These are phyloP conservation scores for Carcina quercana DNA, from an alignment of 2,888 invertebrate species.

Conservation along the genomic window DNA sequence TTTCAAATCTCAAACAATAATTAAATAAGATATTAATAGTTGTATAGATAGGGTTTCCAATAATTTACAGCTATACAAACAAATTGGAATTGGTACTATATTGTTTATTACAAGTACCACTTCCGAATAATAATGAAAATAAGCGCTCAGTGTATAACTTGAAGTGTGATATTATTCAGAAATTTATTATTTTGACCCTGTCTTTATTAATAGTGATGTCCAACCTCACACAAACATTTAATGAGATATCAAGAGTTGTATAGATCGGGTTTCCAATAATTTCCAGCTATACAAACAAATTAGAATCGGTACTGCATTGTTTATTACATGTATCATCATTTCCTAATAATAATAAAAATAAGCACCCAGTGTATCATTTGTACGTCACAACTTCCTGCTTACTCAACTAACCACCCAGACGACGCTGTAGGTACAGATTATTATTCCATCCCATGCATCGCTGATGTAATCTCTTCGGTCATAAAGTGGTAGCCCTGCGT, in stretches of 20 bases:
- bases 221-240: no score
- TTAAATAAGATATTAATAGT: no score
- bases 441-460: constrained; percentile 4
- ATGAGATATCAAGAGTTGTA: no score
- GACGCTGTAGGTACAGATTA: constrained; percentile 11
- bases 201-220: no score
- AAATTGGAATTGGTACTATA: background rate
- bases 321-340: background rate
- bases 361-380: background rate
- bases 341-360: background rate
- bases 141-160: background rate
- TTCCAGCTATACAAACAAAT: background rate
- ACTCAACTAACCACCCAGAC: constrained; percentile 6
- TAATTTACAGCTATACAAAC: background rate
- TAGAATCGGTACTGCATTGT: background rate
- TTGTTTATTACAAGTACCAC: background rate
- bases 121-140: background rate
- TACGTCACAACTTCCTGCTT: constrained; percentile 8
- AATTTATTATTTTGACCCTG: no score
- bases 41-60: no score
- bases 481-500: constrained; percentile 13
- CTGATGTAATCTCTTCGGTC: no score
- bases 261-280: background rate
- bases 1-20: no score
- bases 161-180: no score